Conservation (phyloP, 2,797 vertebrate genomes). For the Microctenopoma steveboyesi region DNA sequence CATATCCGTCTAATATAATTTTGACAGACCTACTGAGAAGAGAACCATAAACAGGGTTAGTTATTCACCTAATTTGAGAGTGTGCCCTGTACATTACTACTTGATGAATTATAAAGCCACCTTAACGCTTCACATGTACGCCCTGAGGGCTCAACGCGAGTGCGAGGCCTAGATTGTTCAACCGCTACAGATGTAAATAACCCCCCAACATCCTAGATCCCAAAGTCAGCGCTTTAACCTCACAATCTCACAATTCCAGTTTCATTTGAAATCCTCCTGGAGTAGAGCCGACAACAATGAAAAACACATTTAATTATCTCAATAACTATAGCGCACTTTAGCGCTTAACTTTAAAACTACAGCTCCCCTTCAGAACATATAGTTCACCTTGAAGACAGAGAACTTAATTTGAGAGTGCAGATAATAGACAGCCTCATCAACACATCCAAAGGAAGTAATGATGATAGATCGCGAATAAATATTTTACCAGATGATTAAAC, state of each 20-base stretch:
- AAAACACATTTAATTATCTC: slow-evolving; percentile 16
- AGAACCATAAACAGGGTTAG: no score
- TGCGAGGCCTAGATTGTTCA: neutral
- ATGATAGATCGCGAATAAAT: slow-evolving; percentile 71
- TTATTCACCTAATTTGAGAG: neutral
- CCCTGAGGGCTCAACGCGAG: neutral
- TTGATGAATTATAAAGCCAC: neutral
- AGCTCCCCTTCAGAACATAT: slow-evolving; percentile 29
- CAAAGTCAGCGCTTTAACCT: slow-evolving; percentile 33
- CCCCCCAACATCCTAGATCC: slow-evolving; percentile 9
- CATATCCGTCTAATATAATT: no score
- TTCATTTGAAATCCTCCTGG: slow-evolving; percentile 23
- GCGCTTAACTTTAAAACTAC: slow-evolving; percentile 29
- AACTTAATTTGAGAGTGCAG: slow-evolving; percentile 34
- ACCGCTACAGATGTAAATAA: slow-evolving; percentile 6
- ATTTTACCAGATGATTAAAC: slow-evolving; percentile 75
- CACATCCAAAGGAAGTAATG: slow-evolving; percentile 61
- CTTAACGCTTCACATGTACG: neutral
- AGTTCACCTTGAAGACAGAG: slow-evolving; percentile 68
- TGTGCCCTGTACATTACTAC: neutral
- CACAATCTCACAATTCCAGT: slow-evolving; percentile 9
- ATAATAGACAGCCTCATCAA: slow-evolving; percentile 66
- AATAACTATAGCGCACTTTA: neutral
- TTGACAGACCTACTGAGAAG: no score
- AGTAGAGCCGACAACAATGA: slow-evolving; percentile 17